Conservation (phyloP, 2,113 vertebrate genomes). For the Capreolus pygargus region DNA sequence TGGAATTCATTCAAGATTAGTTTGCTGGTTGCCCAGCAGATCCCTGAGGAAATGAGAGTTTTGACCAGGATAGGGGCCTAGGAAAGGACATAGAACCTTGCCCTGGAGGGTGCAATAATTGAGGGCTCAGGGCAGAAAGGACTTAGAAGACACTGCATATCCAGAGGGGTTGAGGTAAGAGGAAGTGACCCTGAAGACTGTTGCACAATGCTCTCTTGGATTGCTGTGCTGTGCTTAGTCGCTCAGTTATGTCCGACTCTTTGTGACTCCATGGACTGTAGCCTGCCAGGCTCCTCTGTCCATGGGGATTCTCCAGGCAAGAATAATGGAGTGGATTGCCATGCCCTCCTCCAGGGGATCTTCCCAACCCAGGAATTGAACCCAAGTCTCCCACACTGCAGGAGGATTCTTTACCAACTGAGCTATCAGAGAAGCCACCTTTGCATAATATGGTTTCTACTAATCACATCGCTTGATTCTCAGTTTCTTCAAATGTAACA, state of each 20-base stretch:
- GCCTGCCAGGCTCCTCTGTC: not conserved
- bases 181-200: not conserved
- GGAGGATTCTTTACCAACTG: not conserved
- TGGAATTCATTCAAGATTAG: slow-evolving; percentile 46
- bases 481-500: not conserved
- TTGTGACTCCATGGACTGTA: not conserved
- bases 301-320: not conserved
- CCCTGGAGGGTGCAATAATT: not conserved
- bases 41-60: slow-evolving; percentile 1
- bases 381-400: not conserved
- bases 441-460: not conserved
- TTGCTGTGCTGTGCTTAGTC: not conserved
- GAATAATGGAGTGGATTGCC: not conserved
- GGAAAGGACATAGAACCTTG: not conserved
- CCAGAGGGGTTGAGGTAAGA: not conserved
- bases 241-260: not conserved
- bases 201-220: not conserved
- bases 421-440: not conserved
- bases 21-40: not conserved
- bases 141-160: not conserved
- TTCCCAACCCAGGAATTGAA: not conserved
- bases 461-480: not conserved
- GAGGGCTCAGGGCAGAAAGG: not conserved
- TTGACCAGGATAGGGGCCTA: not conserved
- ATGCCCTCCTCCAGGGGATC: not conserved